Percentiles rank a stretch among this genome's conserved stretches.
These are phyloP conservation scores for Amphipoea oculea DNA, from an alignment of 2,888 invertebrate species.

Conservation along the genomic window DNA sequence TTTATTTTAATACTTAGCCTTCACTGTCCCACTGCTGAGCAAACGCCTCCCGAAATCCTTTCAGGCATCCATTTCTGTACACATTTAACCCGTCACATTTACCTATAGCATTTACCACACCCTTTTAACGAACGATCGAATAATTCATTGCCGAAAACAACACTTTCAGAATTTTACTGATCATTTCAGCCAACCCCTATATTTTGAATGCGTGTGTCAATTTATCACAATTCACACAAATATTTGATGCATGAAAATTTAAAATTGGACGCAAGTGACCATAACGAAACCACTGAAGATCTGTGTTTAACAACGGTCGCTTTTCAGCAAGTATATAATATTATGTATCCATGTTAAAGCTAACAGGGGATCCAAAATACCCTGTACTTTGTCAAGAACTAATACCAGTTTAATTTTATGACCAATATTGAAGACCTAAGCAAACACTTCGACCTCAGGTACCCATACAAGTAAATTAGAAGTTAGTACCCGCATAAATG, in stretches of 20 bases:
- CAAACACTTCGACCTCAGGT: slow-evolving; percentile 53
- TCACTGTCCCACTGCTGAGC: neutral
- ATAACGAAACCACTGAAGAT: slow-evolving; percentile 1
- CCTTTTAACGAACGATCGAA: neutral
- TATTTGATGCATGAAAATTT: slow-evolving; percentile 48
- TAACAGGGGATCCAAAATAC: slow-evolving; percentile 22
- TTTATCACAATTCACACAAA: slow-evolving; percentile 56
- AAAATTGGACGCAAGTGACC: slow-evolving; percentile 34
- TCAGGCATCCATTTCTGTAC: neutral
- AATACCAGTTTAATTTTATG: slow-evolving; percentile 55
- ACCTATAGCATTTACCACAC: neutral
- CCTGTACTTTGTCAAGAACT: slow-evolving; percentile 45
- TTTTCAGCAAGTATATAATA: slow-evolving; percentile 24
- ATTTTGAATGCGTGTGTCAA: slow-evolving; percentile 44
- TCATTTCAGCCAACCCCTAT: slow-evolving; percentile 11
- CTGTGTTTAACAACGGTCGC: slow-evolving; percentile 19
- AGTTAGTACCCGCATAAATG: slow-evolving; percentile 56
- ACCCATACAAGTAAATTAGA: slow-evolving; percentile 52
- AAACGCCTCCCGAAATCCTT: neutral
- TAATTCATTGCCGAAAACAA: neutral
- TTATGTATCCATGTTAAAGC: slow-evolving; percentile 6
- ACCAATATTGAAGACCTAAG: slow-evolving; percentile 51
- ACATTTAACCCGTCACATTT: neutral
- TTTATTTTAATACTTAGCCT: neutral
- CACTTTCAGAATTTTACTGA: neutral